Base-by-base conservation (phyloP, 2,113 vertebrate genomes). In the Diglossa brunneiventris region DNA sequence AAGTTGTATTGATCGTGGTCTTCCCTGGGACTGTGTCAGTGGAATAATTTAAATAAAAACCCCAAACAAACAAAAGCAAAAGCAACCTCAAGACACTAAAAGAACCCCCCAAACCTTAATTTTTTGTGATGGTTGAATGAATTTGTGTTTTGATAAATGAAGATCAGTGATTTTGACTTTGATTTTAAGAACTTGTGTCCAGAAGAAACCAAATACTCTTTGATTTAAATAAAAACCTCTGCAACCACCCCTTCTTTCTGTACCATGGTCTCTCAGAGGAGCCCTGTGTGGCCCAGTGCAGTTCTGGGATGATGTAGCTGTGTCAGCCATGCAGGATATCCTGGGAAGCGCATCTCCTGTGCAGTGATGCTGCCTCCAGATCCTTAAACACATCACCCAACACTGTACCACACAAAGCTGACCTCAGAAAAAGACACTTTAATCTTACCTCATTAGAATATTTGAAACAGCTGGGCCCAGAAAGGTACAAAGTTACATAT, bases 211-310 rank as follows among this genome's bases (percentile, higher is more conserved):
- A 6, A 73, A 21, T 55, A 28, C 1, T 41, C 5, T 83, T 87
- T 10, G 49, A n/a, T 55, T 61, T 19, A 68, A 67, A 76, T 28
- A 23, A 28, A 75, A 3, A 39, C 11, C 31, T 2, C 27, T 88
- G 28, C 33, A 74, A 1, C 33, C n/a, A 39, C 7, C 3, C 28
- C 18, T 55, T 75, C 23, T 47, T 85, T 79, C 61, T 85, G 30
- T 35, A 7, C 23, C 0, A 0, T 39, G 30, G 39, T 12, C 5
- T 72, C 35, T 69, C 17, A 13, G 39, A 73, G 49, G 30, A 76
- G 49, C 13, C 7, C 28, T 5, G 2, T 7, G 61, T 46, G 35
- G 15, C 50, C 28, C 44, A 27, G 26, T 18, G 33, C 28, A 46
- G 23, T 18, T 35, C 16, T 6, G 24, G 11, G 63, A 23, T 33